Evolutionary conservation across 2,888 invertebrate genomes (phyloP).

Genomic region (Stramonita haemastoma): DNA sequence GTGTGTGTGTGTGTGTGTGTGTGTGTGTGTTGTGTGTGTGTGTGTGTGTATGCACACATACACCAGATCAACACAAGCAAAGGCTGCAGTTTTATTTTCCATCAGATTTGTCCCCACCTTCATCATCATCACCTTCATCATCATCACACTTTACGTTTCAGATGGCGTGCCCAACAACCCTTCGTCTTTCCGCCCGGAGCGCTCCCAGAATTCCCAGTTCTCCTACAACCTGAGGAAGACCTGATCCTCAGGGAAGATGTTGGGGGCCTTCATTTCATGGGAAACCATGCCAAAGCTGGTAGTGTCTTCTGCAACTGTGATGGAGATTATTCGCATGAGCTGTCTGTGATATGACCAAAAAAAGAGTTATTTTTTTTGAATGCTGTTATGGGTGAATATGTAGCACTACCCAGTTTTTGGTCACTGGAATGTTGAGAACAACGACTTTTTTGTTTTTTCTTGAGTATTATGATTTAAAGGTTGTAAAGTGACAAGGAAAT

Average conservation of each 20-base stretch:
- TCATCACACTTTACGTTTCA: not conserved
- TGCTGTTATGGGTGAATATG: too few species aligned
- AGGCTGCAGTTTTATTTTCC: not conserved
- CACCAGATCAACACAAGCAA: too few species aligned
- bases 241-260: not conserved
- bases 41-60: not conserved
- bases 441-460: too few species aligned
- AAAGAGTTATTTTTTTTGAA: too few species aligned
- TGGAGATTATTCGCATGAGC: too few species aligned
- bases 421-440: too few species aligned
- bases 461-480: too few species aligned
- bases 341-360: not conserved
- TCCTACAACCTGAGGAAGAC: slow-evolving; percentile 26
- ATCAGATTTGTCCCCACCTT: not conserved
- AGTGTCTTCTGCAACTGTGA: not conserved
- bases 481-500: too few species aligned
- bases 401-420: too few species aligned
- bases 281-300: slow-evolving; percentile 15
- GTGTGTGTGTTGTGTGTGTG: not conserved
- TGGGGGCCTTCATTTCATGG: too few species aligned
- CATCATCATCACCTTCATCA: not conserved
- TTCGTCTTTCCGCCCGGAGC: not conserved
- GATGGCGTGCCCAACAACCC: not conserved
- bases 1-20: not conserved
- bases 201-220: not conserved